A percentile compares a stretch with the other conserved stretches of the same genome.
Evolutionary conservation across 92 coral and sea anemone species (phyloP).

Genomic region (Pocillopora meandrina): DNA sequence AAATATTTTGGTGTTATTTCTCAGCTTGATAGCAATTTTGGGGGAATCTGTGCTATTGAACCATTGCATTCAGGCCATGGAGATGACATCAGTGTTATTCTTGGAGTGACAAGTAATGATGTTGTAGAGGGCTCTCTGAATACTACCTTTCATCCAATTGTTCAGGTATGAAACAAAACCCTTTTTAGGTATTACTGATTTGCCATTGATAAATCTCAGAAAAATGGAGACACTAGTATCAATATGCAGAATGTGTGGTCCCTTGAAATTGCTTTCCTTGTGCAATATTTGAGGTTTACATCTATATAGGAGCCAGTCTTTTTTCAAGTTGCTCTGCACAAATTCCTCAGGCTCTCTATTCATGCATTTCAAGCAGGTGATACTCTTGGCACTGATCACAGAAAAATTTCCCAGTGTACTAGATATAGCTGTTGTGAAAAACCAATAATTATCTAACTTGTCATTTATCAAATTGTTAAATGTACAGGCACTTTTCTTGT

Average conservation of each 20-base stretch:
- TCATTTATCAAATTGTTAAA: too few relatives aligned
- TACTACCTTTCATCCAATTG: slow-evolving; percentile 60
- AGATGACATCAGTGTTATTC: slow-evolving; percentile 68
- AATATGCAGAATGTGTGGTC: not conserved
- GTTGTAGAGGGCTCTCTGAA: slow-evolving; percentile 82
- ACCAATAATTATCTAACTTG: too few relatives aligned
- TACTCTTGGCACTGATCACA: too few relatives aligned
- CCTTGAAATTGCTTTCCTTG: too few relatives aligned
- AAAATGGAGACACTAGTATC: not conserved
- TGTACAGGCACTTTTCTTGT: too few relatives aligned
- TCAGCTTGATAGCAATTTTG: slow-evolving; percentile 65
- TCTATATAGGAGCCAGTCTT: too few relatives aligned
- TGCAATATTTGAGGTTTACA: too few relatives aligned
- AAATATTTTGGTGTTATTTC: not conserved
- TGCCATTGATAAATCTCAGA: not conserved
- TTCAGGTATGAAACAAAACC: slow-evolving; percentile 54
- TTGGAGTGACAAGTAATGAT: slow-evolving; percentile 70
- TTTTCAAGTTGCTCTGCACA: too few relatives aligned
- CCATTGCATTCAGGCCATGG: slow-evolving; percentile 69
- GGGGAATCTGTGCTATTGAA: slow-evolving; percentile 81
- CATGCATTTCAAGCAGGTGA: too few relatives aligned
- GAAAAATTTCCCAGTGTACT: too few relatives aligned
- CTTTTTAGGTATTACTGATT: not conserved
- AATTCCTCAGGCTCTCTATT: too few relatives aligned
- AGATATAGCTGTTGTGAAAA: too few relatives aligned